These are phyloP conservation scores for Thereva nobilitata DNA, from an alignment of 2,888 invertebrate genomes.

Conservation along the genomic window DNA sequence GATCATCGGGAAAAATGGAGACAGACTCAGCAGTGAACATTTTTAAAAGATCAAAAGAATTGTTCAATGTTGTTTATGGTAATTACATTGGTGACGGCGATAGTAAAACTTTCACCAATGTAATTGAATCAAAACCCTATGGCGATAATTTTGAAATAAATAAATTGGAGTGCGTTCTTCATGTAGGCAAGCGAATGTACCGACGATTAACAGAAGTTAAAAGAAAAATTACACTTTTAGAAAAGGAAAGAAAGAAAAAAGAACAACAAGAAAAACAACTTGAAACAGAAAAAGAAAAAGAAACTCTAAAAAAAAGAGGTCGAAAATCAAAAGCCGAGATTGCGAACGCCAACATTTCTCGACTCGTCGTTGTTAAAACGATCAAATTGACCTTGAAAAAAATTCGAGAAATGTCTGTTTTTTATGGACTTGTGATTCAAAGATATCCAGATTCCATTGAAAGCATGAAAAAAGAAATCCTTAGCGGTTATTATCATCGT, in stretches of 20 bases:
- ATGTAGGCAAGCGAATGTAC: slow-evolving; percentile 42
- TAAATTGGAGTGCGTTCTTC: slow-evolving; percentile 42
- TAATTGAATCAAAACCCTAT: slow-evolving; percentile 41
- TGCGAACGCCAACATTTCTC: too few species aligned
- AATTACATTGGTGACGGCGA: slow-evolving; percentile 42
- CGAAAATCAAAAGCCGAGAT: too few species aligned
- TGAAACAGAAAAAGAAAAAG: too few species aligned
- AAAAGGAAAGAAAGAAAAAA: neutral
- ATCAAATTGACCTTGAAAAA: too few species aligned
- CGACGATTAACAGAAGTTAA: neutral
- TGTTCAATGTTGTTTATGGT: slow-evolving; percentile 36
- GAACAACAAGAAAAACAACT: too few species aligned
- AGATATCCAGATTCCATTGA: too few species aligned
- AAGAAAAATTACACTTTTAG: neutral
- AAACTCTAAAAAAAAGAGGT: too few species aligned
- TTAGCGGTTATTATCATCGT: neutral
- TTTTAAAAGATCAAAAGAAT: slow-evolving; percentile 41
- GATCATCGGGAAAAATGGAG: slow-evolving; percentile 43
- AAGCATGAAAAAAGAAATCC: slow-evolving; percentile 3
- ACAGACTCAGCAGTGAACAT: slow-evolving; percentile 40
- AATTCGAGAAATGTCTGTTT: too few species aligned
- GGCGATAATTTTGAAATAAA: slow-evolving; percentile 40
- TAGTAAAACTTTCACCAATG: slow-evolving; percentile 33
- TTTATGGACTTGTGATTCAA: too few species aligned
- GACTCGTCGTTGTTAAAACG: too few species aligned